Evolutionary conservation across 2,797 vertebrate genomes (phyloP), one percentile per base, ranked within the genome.

Genomic region (Glyptemys insculpta): DNA sequence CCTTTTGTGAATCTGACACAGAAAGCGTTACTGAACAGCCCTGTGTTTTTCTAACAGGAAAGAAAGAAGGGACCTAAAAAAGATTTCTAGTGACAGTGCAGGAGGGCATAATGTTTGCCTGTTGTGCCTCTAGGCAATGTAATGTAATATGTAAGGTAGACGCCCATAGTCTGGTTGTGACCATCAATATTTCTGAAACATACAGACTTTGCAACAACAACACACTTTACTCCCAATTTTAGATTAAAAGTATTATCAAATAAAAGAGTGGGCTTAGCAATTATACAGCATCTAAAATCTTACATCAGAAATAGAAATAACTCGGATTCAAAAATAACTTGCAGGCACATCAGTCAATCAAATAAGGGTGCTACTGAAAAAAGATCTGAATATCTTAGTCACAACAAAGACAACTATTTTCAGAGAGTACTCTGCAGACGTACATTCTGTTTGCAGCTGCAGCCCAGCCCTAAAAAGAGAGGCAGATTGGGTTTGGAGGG

Each of bases 391-490:
- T 97, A 92, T 96, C 96, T 98, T 94, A 97, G 97, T 98, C 97
- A 98, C 95, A 98, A 98, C 98, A 98, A 97, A 97, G 98, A 96
- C 1, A 0, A 83, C 96, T 98, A 97, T 98, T 98, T 98, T 97
- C 96, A 97, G 97, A 92, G 86, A 96, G 59, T 34, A 57, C 83
- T 96, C 85, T 93, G 88, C 80, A 97, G 95, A 97, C 91, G 81
- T 86, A 96, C 86, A 91, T 91, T 96, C 94, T 96, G 92, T 79
- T 91, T 97, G 95, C 92, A 97, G 97, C 96, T 98, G 92, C 92
- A 97, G 53, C 72, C 91, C 83, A 89, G 83, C 83, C 93, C 86
- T 93, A 90, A 94, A 94, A 90, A 95, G 89, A 94, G 95, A 92
- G 95, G 72, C 92, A 5, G 4, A 12, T 86, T 2, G 50, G 57